These are phyloP conservation scores for Ceratina japonica DNA, from an alignment of 1,140 invertebrate species.

Conservation along the genomic window DNA sequence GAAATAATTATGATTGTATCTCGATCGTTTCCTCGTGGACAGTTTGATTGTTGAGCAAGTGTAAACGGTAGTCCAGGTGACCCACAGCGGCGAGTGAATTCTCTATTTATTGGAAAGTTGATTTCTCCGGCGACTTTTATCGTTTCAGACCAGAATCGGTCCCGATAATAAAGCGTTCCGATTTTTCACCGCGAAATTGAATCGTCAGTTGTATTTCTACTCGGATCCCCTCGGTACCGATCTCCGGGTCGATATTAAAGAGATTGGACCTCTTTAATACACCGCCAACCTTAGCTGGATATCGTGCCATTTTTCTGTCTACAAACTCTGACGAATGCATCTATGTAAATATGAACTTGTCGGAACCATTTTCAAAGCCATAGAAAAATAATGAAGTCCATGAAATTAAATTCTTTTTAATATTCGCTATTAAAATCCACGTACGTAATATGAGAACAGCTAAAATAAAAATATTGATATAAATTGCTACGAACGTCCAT, in stretches of 20 bases:
- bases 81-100: constrained; percentile 29
- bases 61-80: constrained; percentile 12
- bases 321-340: no score
- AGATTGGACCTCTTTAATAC: neutral
- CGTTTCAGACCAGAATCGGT: constrained; percentile 3
- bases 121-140: constrained; percentile 40
- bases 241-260: neutral
- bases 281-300: no score
- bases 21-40: neutral
- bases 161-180: constrained; percentile 22
- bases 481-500: no score
- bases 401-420: no score
- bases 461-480: no score
- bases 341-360: no score
- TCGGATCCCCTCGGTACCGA: neutral
- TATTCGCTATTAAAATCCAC: no score
- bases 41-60: neutral
- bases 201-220: neutral
- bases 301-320: no score
- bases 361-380: no score
- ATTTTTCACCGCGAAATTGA: constrained; percentile 35
- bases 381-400: no score
- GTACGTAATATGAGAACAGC: no score
- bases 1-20: constrained; percentile 12
- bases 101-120: constrained; percentile 40